Conservation (phyloP, 2,113 vertebrate genomes). For the western clawed frog (Xenopus tropicalis) region DNA sequence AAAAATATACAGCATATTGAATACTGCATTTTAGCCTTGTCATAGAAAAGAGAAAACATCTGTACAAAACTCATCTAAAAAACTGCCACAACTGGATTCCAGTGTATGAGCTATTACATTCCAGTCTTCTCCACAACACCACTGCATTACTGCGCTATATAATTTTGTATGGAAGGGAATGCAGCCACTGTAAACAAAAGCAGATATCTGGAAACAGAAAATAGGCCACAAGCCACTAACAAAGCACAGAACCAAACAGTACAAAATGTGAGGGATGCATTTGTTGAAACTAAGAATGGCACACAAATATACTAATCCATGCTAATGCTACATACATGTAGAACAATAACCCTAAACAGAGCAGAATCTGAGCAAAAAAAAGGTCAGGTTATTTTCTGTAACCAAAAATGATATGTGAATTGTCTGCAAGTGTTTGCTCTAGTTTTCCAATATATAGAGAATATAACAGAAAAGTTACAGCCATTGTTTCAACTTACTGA, state of each 20-base stretch:
- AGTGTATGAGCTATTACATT: constrained; percentile 44
- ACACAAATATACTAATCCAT: too few species aligned
- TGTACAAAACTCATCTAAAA: constrained; percentile 41
- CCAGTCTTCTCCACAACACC: constrained; percentile 31
- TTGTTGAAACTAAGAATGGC: too few species aligned
- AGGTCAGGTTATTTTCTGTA: too few species aligned
- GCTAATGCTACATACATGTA: too few species aligned
- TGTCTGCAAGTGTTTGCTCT: too few species aligned
- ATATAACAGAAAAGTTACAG: too few species aligned
- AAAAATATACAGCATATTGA: too few species aligned
- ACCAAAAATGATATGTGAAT: too few species aligned
- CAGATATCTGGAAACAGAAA: background rate
- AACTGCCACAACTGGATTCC: constrained; percentile 44
- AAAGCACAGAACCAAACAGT: constrained; percentile 37
- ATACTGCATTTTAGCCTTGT: constrained; percentile 35
- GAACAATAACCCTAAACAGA: too few species aligned
- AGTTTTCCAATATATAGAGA: too few species aligned
- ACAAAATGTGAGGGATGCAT: constrained; percentile 27
- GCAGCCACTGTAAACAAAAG: constrained; percentile 10
- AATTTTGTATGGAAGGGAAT: constrained; percentile 31
- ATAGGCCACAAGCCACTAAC: constrained; percentile 40
- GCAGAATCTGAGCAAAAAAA: too few species aligned
- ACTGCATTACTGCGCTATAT: constrained; percentile 12
- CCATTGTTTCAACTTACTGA: too few species aligned
- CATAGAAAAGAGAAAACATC: constrained; percentile 45